Base-by-base conservation (phyloP, 2,113 vertebrate genomes). In the Tragelaphus strepsiceros region DNA sequence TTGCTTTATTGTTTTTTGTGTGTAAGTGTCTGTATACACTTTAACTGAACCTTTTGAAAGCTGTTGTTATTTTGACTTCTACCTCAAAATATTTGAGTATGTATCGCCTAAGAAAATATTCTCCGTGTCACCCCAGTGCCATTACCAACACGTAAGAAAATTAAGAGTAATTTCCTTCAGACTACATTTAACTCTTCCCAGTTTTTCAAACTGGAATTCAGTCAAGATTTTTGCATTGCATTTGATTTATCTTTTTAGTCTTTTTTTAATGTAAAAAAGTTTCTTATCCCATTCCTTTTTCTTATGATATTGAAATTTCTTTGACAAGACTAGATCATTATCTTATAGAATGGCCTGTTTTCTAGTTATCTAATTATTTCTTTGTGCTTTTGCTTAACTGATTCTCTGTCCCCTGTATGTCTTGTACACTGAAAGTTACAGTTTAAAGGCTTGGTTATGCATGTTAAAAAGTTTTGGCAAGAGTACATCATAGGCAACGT, bases 271-370 rank as follows among this genome's bases (percentile, higher is more conserved):
- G 26, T 62, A 78, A 86, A 91, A 90, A 51, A 80, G 0, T 95
- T 96, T 28, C 49, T 94, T 89, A 26, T 26, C 28, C 46, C 10
- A n/a, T 24, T 56, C 4, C 9, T 16, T 86, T 96, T 81, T 43
- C 46, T 53, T 53, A 28, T 77, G 82, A 58, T 61, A 80, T 2
- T 93, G 54, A 49, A 92, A 59, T 93, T 77, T 84, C 53, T 88
- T 94, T 94, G 46, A 71, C n/a, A 86, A 92, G 62, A 92, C 32
- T 16, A 90, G 74, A 62, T 97, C n/a, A 86, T 74, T 91, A 59
- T 85, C 81, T 95, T 91, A 21, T 91, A 82, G 39, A 94, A 56
- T 90, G n/a, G 15, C 51, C 58, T 96, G 22, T 93, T 96, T 96
- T 82, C 32, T 81, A 95, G 58, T 94, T 88, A 59, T 7, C 51